Base-by-base conservation (phyloP, 2,797 vertebrate genomes). In the Eremophila alpestris region DNA sequence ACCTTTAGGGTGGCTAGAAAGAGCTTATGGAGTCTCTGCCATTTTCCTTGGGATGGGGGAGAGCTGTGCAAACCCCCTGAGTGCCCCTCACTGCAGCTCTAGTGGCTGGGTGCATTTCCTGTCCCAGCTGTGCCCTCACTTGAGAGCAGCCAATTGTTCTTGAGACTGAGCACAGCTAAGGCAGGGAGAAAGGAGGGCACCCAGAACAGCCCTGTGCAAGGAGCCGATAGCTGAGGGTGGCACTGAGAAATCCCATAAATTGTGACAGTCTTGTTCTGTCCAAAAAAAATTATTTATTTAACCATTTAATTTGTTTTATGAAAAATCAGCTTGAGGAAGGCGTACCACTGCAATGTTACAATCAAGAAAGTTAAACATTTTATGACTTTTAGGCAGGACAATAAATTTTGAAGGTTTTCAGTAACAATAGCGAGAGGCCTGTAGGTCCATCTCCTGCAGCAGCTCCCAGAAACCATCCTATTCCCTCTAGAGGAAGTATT, bases 401-500 rank as follows among this genome's bases (percentile, higher is more conserved):
- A 87, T 94, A 94, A 86, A 88, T 92, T 86, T 18, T 49, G 34
- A 59, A 81, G 55, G 90, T 92, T 94, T 89, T 95, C 94, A 93
- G 32, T 94, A 95, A 69, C 89, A 87, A 71, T 62, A 91, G 73
- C 0, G 0, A 83, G 69, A 68, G 60, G 64, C 64, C 79, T 64
- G 34, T 56, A 67, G 83, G 84, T 70, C 52, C 14, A 6, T 40
- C 88, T 84, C 41, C 59, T 40, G 75, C 48, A 92, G 75, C 90
- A 38, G 46, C 81, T 95, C 56, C 5, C 43, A 13, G 43, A 41
- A 80, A 65, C 76, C 65, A 16, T 69, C 70, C 52, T 74, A 65
- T 93, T 96, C 94, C 94, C 89, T 83, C 77, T 83, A 67, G 91
- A 94, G 89, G 82, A 94, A 96, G 80, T n/a, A 79, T 1, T 92